phyloP scores from a whole-genome alignment of 2,113 vertebrate genomes.

The Hippocampus comes region DNA sequence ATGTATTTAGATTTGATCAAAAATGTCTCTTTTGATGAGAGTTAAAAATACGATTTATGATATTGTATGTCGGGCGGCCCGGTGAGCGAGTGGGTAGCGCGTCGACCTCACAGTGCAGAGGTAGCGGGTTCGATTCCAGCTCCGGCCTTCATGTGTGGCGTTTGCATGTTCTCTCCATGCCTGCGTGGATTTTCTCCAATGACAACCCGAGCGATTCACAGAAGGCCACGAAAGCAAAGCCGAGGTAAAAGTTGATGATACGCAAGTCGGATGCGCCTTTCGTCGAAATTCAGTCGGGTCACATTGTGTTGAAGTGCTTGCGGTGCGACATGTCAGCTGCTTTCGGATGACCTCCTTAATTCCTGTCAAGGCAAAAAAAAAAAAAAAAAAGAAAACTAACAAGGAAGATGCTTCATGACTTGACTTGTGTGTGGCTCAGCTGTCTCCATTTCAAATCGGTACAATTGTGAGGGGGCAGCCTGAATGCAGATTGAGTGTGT shows the following conservation, averaged over 20 bases:
- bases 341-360: constrained; percentile 11
- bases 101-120: too few species aligned
- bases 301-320: constrained; percentile 27
- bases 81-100: too few species aligned
- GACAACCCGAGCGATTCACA: not conserved
- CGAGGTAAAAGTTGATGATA: not conserved
- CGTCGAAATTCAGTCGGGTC: constrained; percentile 9
- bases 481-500: constrained; percentile 54
- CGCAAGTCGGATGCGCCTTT: constrained; percentile 3
- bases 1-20: too few species aligned
- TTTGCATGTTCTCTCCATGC: too few species aligned
- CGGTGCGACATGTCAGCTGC: constrained; percentile 18
- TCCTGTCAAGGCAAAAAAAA: constrained; percentile 9
- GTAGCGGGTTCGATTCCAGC: too few species aligned
- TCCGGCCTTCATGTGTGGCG: too few species aligned
- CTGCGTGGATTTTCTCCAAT: too few species aligned
- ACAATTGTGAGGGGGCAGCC: constrained; percentile 45
- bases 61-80: too few species aligned
- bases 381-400: constrained; percentile 37
- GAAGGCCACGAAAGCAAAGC: not conserved
- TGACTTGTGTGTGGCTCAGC: constrained; percentile 41
- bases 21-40: too few species aligned
- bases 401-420: constrained; percentile 56
- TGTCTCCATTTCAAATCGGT: constrained; percentile 42
- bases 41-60: too few species aligned